Evolutionary conservation across 2,888 invertebrate species (phyloP).

Genomic region (Drosophila incognita): DNA sequence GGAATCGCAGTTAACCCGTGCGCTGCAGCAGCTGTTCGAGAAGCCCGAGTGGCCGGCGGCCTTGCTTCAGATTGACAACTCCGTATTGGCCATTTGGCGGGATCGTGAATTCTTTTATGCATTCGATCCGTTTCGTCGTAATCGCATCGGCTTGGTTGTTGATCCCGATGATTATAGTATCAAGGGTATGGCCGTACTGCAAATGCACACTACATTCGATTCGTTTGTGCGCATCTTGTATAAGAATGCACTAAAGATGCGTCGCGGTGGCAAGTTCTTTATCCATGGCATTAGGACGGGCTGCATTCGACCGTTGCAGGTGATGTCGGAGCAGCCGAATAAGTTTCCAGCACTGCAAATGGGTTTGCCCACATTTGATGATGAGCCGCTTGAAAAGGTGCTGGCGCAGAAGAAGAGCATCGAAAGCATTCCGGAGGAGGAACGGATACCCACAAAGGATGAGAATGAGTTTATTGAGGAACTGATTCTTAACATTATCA

Average conservation of each 20-base stretch:
- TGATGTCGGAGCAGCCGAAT: constrained; percentile 62
- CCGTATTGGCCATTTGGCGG: constrained; percentile 87
- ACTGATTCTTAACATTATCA: constrained; percentile 69
- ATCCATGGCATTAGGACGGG: constrained; percentile 87
- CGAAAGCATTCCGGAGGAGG: constrained; percentile 75
- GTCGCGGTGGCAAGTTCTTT: constrained; percentile 82
- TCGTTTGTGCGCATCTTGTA: constrained; percentile 86
- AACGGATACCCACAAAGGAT: constrained; percentile 66
- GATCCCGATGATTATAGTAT: constrained; percentile 84
- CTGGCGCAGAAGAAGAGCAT: constrained; percentile 74
- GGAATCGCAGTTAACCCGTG: constrained; percentile 76
- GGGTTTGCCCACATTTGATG: constrained; percentile 67
- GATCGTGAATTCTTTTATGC: constrained; percentile 88
- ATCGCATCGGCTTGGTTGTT: constrained; percentile 86
- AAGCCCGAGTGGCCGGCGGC: constrained; percentile 71
- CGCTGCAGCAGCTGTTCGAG: constrained; percentile 73
- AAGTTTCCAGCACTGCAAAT: constrained; percentile 73
- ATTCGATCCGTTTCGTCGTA: constrained; percentile 89
- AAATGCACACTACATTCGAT: constrained; percentile 87
- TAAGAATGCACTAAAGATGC: constrained; percentile 84
- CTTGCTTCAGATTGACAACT: constrained; percentile 87
- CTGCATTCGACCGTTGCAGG: constrained; percentile 76
- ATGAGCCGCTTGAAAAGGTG: constrained; percentile 38
- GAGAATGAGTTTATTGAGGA: constrained; percentile 70
- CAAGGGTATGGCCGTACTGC: constrained; percentile 87